Conservation (phyloP, 2,113 vertebrate genomes). For the Caracal caracal region DNA sequence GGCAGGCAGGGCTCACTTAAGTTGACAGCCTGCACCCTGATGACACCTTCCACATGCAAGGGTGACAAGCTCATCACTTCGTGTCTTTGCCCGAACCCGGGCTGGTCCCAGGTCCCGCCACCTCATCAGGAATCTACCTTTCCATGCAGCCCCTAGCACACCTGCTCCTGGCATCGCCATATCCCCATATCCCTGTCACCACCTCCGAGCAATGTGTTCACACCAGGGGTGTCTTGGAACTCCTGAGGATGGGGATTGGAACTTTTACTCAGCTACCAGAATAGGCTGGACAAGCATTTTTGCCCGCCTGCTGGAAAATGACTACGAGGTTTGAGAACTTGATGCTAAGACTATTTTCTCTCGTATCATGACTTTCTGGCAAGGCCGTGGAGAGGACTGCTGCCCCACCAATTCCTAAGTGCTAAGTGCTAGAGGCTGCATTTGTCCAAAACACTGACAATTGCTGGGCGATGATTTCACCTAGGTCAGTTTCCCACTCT, state of each 20-base stretch:
- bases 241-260: rapidly evolving
- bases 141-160: too few species aligned
- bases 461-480: neutral
- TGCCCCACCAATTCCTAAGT: rapidly evolving
- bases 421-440: too few species aligned
- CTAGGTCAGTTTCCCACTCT: neutral
- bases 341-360: neutral
- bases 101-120: rapidly evolving
- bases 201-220: neutral
- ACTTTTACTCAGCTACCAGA: neutral
- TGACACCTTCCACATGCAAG: neutral
- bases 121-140: neutral
- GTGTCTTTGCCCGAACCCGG: neutral
- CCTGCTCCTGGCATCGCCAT: neutral
- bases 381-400: neutral
- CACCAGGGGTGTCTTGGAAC: rapidly evolving
- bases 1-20: neutral
- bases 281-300: neutral
- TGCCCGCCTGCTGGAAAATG: rapidly evolving
- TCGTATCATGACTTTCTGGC: too few species aligned
- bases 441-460: neutral
- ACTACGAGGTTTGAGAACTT: neutral
- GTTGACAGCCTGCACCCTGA: too few species aligned
- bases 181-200: rapidly evolving
- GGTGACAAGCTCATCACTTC: neutral